Percentiles rank a stretch among this genome's conserved stretches.
Evolutionary conservation across 2,797 vertebrate genomes (phyloP).

Genomic region (Diplodus sargus): DNA sequence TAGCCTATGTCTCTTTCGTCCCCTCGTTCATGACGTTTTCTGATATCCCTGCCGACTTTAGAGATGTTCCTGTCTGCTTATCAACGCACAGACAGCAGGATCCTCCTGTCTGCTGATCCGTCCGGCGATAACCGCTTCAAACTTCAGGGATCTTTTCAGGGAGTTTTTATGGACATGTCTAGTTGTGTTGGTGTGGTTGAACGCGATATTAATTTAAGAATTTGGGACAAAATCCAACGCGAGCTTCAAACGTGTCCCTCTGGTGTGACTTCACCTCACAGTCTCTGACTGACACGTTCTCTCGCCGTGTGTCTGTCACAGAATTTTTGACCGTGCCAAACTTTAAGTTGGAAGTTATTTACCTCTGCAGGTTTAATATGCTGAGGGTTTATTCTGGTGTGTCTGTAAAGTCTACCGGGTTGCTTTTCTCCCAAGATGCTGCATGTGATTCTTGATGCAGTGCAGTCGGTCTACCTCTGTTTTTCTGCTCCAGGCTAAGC

Average conservation of each 20-base stretch:
- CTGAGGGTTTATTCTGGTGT: neutral
- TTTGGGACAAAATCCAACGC: neutral
- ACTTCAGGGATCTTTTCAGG: too few species aligned
- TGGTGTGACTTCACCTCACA: slow-evolving; percentile 29
- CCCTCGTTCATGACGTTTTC: too few species aligned
- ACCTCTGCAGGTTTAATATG: slow-evolving; percentile 62
- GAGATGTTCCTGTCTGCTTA: too few species aligned
- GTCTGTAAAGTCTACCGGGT: neutral
- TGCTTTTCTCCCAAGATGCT: neutral
- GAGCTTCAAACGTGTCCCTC: slow-evolving; percentile 3
- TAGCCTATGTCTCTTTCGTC: too few species aligned
- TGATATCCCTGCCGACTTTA: too few species aligned
- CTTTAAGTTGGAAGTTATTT: slow-evolving; percentile 64
- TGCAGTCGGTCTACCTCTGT: slow-evolving; percentile 88
- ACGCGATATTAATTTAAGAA: too few species aligned
- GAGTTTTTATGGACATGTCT: too few species aligned
- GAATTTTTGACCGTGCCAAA: slow-evolving; percentile 59
- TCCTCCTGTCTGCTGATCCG: too few species aligned
- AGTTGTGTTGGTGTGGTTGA: too few species aligned
- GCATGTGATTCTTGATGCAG: neutral
- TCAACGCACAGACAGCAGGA: too few species aligned
- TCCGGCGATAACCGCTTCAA: too few species aligned
- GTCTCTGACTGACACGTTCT: slow-evolving; percentile 44
- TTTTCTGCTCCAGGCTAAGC: slow-evolving; percentile 97
- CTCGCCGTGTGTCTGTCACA: slow-evolving; percentile 37